Evolutionary conservation across 2,888 invertebrate species (phyloP).

Genomic region (Yponomeuta plumbellus): DNA sequence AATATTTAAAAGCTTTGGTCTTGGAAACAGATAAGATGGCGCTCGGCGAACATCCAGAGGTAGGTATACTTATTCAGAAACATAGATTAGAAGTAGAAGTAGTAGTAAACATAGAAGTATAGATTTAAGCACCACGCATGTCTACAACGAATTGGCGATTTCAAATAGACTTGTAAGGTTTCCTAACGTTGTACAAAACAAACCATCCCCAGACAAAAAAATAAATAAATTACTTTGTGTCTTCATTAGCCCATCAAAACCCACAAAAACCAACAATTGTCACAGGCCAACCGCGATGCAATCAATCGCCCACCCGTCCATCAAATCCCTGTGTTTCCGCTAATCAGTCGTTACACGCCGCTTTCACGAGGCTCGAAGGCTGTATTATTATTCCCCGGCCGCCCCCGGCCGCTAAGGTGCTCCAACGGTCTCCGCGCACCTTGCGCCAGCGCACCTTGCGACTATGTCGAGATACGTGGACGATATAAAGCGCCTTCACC

Average conservation of each 20-base stretch:
- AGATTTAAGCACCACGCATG: no score
- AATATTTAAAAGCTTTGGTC: no score
- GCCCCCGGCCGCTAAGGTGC: slow-evolving; percentile 40
- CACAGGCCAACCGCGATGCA: not conserved
- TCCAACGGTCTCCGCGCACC: slow-evolving; percentile 67
- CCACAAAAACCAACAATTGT: not conserved
- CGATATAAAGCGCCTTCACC: slow-evolving; percentile 52
- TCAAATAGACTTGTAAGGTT: no score
- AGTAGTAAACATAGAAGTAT: no score
- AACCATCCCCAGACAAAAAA: no score
- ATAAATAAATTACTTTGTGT: not conserved
- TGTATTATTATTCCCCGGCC: slow-evolving; percentile 6
- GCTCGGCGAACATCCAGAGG: no score
- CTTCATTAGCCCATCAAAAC: not conserved
- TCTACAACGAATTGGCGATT: no score
- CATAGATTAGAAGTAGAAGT: no score
- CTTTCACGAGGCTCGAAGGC: slow-evolving; percentile 25
- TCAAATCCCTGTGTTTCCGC: slow-evolving; percentile 33
- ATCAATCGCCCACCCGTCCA: not conserved
- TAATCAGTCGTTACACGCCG: slow-evolving; percentile 66
- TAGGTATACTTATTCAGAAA: no score
- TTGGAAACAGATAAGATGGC: no score
- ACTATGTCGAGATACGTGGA: slow-evolving; percentile 53
- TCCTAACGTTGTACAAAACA: no score
- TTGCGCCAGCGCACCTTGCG: slow-evolving; percentile 68